Evolutionary conservation across 2,797 vertebrate genomes (phyloP), one percentile per base, ranked within the genome.

Genomic region (Cryptoblepharus egeriae): DNA sequence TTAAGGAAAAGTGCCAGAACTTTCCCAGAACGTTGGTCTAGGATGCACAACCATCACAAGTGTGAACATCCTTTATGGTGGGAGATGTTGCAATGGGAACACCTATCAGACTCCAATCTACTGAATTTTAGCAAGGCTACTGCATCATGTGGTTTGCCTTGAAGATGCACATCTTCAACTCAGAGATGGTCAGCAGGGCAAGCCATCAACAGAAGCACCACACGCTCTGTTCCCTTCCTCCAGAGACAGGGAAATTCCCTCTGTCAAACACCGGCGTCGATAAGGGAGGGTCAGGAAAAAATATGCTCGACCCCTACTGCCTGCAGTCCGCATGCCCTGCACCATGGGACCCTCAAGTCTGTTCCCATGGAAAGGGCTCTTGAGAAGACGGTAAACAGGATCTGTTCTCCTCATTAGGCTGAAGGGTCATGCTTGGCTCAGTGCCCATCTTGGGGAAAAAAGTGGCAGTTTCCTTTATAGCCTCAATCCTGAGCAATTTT

Each of bases 321-420:
- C 6, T 75, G 63, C 52, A 75, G 28, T 75, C 28, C 2, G 4
- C 15, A 6, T n/a, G 55, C 12, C 32, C 5, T 0, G 22, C 8
- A 0, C 49, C 65, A 0, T 7, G 75, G 16, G 28, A 35, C 70
- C 49, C 72, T 28, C 4, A 1, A 71, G 78, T 11, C 76, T 0
- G 0, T 86, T 91, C 87, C 88, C 89, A 88, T 4, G 9, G 86
- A 70, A 63, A 77, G 1, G 78, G 49, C 88, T 65, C 52, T 55
- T 28, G 73, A 28, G 70, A 86, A 49, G 86, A 82, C 32, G 10
- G 9, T 2, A 73, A 91, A 92, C 91, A 79, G 91, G 88, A 87
- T 92, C 81, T 0, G 0, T 81, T 89, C n/a, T 82, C 57, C 49
- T 63, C 65, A n/a, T 75, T 70, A 80, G 65, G n/a, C 72, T 16